Percentiles rank a stretch among this genome's conserved stretches.
Evolutionary conservation across 2,888 invertebrate species (phyloP).

Genomic region (Amblyteles armatorius): DNA sequence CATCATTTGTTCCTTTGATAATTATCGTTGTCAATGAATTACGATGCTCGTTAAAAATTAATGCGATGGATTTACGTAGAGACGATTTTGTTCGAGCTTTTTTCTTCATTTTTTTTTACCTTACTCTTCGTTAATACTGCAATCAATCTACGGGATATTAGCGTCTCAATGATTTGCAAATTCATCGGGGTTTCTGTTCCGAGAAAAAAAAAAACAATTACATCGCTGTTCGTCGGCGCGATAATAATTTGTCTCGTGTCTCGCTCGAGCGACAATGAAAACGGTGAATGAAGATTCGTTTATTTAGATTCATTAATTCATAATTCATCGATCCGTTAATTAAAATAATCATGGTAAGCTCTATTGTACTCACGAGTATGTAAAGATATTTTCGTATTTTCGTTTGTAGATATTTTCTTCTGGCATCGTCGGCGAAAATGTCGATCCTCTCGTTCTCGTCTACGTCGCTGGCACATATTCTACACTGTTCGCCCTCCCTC

Average conservation of each 20-base stretch:
- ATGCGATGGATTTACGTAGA: no score
- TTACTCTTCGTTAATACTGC: no score
- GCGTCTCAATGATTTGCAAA: no score
- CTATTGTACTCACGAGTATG: conserved; percentile 87
- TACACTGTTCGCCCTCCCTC: conserved; percentile 84
- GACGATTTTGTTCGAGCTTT: no score
- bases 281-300: not conserved
- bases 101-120: no score
- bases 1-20: not conserved
- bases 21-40: not conserved
- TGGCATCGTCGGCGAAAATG: conserved; percentile 87
- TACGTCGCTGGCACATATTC: conserved; percentile 88
- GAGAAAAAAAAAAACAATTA: not conserved
- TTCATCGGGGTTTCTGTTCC: not conserved
- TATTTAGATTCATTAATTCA: not conserved
- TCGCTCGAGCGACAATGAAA: no score
- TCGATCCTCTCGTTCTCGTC: conserved; percentile 86
- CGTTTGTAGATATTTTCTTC: conserved; percentile 88
- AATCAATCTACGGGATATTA: no score
- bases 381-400: conserved; percentile 90
- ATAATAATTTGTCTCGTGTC: no score
- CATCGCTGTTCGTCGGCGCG: no score
- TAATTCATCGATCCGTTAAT: not conserved
- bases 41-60: not conserved
- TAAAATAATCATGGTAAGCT: not conserved